Conservation (phyloP, 2,888 invertebrate species). For the Eristalinus sepulchralis region DNA sequence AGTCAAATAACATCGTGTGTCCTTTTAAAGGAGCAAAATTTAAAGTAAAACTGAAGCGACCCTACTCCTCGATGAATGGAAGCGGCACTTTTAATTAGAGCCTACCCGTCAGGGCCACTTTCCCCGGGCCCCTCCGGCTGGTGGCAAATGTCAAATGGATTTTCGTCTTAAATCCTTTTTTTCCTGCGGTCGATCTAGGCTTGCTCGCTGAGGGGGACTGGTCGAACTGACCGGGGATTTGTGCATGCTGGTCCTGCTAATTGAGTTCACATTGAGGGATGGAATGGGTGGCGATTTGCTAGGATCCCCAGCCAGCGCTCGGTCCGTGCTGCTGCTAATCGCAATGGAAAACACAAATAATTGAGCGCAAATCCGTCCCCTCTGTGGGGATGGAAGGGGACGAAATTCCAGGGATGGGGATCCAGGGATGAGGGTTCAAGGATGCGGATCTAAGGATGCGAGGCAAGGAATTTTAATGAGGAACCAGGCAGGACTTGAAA, state of each 20-base stretch:
- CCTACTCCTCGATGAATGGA: background rate
- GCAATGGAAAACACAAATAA: conserved; percentile 19
- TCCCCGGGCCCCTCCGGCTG: background rate
- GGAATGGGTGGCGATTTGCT: too few relatives aligned
- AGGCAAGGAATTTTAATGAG: conserved; percentile 15
- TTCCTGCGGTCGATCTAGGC: background rate
- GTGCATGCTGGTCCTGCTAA: conserved; percentile 4
- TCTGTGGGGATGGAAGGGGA: too few relatives aligned
- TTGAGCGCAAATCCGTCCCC: background rate
- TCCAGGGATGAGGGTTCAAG: background rate
- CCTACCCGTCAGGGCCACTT: background rate
- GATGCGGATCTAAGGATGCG: background rate
- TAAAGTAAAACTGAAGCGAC: background rate
- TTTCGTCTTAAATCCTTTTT: conserved; percentile 20
- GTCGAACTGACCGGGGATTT: background rate
- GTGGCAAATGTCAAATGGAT: conserved; percentile 38
- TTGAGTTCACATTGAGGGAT: conserved; percentile 25
- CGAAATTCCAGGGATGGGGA: background rate
- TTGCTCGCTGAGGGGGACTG: background rate
- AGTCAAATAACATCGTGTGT: background rate
- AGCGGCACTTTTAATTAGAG: conserved; percentile 11
- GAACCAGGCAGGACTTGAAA: background rate
- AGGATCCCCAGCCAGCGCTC: background rate
- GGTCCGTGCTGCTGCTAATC: conserved; percentile 5
- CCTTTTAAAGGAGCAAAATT: background rate